Conservation (phyloP, 92 coral and sea anemone genomes). For the Bergia sp. region DNA sequence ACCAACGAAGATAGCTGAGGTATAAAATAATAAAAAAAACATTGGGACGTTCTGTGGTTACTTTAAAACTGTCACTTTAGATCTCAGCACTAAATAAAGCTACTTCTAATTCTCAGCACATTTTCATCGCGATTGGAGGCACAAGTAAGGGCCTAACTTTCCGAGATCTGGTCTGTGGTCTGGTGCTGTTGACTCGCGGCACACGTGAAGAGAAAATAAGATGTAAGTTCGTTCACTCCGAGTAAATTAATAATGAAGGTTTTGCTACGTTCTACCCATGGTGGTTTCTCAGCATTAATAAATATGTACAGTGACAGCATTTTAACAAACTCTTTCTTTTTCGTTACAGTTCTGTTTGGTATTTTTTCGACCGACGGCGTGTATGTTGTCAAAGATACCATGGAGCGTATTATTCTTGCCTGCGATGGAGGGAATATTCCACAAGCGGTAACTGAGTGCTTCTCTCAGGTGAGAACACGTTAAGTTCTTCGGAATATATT, state of each 20-base stretch:
- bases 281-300: not conserved
- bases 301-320: not conserved
- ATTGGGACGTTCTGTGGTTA: constrained; percentile 6
- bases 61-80: constrained; percentile 20
- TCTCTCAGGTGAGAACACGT: constrained; percentile 68
- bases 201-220: constrained; percentile 92
- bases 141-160: constrained; percentile 87
- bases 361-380: constrained; percentile 57
- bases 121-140: constrained; percentile 91
- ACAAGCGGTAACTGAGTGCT: constrained; percentile 77
- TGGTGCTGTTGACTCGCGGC: constrained; percentile 90
- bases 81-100: constrained; percentile 4
- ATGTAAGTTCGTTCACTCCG: constrained; percentile 63
- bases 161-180: constrained; percentile 88
- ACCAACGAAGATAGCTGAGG: constrained; percentile 92
- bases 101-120: constrained; percentile 70
- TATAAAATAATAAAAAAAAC: constrained; percentile 20
- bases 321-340: not conserved
- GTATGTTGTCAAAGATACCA: constrained; percentile 77
- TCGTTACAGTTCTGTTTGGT: constrained; percentile 30
- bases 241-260: constrained; percentile 19
- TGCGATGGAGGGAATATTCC: constrained; percentile 94
- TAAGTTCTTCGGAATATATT: not conserved
- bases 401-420: constrained; percentile 86
- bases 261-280: not conserved